A percentile compares a stretch with the other conserved stretches of the same genome.
phyloP scores from a whole-genome alignment of 2,113 vertebrate species.

The Syngnathus floridae region DNA sequence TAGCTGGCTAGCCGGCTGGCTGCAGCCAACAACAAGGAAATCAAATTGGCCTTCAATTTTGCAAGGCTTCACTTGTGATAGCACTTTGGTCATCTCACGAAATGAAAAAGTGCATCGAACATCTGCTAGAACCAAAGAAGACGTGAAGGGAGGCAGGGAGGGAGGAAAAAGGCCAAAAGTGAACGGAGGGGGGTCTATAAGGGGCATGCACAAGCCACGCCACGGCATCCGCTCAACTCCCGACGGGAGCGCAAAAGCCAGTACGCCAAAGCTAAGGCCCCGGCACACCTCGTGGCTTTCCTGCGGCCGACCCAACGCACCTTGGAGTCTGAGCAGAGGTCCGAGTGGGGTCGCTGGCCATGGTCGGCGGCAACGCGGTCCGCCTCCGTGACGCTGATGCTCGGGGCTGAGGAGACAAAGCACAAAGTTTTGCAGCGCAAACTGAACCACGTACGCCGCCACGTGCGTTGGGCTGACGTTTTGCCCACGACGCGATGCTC shows the following conservation, averaged over 20 bases:
- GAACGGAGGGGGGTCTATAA: neutral
- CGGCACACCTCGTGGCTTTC: neutral
- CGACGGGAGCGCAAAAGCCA: no score
- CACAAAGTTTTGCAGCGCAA: neutral
- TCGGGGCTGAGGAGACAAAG: constrained; percentile 66
- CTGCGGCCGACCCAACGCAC: constrained; percentile 26
- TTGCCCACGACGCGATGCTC: no score
- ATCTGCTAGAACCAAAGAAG: neutral
- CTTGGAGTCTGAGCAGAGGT: constrained; percentile 74
- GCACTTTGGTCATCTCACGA: no score
- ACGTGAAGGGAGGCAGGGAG: constrained; percentile 3
- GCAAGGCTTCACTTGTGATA: no score
- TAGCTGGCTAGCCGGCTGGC: no score
- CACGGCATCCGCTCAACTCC: no score
- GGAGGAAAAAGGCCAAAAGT: neutral
- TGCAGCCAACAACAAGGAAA: no score
- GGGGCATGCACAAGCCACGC: constrained; percentile 31
- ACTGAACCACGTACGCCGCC: no score
- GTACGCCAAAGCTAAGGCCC: neutral
- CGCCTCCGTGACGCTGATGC: constrained; percentile 75
- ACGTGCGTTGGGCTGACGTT: no score
- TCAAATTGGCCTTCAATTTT: no score
- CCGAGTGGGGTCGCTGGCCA: constrained; percentile 57
- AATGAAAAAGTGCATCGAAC: no score
- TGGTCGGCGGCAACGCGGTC: constrained; percentile 58